Evolutionary conservation across 2,113 vertebrate genomes (phyloP).

Genomic region (Australoheros scitulus): DNA sequence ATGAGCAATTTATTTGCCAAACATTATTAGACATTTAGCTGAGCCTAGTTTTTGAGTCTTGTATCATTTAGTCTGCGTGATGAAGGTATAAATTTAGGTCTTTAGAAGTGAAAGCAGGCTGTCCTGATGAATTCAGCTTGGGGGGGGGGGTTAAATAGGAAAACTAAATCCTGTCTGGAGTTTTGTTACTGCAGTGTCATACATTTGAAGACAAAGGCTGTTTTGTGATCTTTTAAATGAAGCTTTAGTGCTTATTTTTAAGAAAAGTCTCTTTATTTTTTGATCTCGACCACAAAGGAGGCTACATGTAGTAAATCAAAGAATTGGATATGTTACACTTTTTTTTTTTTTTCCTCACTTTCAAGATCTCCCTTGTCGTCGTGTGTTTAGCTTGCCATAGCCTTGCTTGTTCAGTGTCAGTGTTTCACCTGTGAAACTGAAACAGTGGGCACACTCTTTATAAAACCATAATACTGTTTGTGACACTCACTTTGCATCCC

Average conservation of each 20-base stretch:
- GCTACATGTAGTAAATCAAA: not conserved
- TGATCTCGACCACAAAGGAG: not conserved
- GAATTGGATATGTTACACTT: too few relatives aligned
- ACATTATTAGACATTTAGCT: conserved; percentile 59
- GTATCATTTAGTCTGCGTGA: conserved; percentile 22
- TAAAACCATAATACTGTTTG: conserved; percentile 34
- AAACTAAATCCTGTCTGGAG: not conserved
- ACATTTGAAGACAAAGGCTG: not conserved
- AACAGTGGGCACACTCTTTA: conserved; percentile 2
- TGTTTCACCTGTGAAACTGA: conserved; percentile 33
- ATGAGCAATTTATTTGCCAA: conserved; percentile 71
- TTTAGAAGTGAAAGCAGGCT: conserved; percentile 9
- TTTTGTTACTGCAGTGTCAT: not conserved
- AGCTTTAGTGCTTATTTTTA: not conserved
- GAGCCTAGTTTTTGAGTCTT: conserved; percentile 37
- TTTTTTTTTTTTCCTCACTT: not conserved
- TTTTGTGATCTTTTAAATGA: not conserved
- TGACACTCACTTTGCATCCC: conserved; percentile 79
- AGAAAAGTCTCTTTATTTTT: not conserved
- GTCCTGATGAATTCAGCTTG: not conserved
- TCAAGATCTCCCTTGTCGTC: not conserved
- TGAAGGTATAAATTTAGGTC: conserved; percentile 15
- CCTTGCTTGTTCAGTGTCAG: not conserved
- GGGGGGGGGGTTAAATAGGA: not conserved
- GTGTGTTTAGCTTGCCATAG: not conserved